Evolutionary conservation across 2,888 invertebrate genomes (phyloP), one percentile per base, ranked within the genome.

Genomic region (Mactromeris polynyma): DNA sequence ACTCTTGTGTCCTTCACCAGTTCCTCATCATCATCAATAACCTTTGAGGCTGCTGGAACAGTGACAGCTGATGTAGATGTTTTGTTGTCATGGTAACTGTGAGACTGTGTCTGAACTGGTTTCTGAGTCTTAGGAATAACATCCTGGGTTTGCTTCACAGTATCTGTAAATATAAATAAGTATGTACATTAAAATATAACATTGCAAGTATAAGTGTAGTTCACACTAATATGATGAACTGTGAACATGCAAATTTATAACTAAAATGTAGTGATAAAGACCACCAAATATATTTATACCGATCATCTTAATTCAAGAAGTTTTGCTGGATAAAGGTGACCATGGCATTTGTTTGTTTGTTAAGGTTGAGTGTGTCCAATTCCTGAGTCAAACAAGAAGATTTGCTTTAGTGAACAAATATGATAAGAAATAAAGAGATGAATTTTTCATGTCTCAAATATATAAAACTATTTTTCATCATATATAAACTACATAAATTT

Each of bases 1-100:
- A 95, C 94, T 85, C 95, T 94, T 9, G 94, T 93, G 78, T 94
- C 93, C 11, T 93, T 93, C 26, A 92, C 91, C 69, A 94, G 92
- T 78, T 93, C 94, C 11, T 88, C 93, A 54, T 93, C 91, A n/a
- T 90, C 92, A 81, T 90, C 95, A 94, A 79, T 94, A 93, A 92
- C 69, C 58, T 80, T 87, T 31, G 64, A 36, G n/a, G 51, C 54
- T 9, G 77, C n/a, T 78, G 40, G 51, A 26, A n/a, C 14, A 17
- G 51, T 31, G 26, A 31, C 42, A 40, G 42, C 31, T 38, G 73
- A n/a, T 31, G 14, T 21, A 42, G 69, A 31, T 79, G 79, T n/a
- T 19, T 3, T 40, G 40, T 85, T 79, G 26, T 42, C 81, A 80
- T 77, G 79, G 46, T 40, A 83, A 69, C 58, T 51, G 31, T 4